Base-by-base conservation (phyloP, 2,888 invertebrate species). In the Lamellibrachia columna region DNA sequence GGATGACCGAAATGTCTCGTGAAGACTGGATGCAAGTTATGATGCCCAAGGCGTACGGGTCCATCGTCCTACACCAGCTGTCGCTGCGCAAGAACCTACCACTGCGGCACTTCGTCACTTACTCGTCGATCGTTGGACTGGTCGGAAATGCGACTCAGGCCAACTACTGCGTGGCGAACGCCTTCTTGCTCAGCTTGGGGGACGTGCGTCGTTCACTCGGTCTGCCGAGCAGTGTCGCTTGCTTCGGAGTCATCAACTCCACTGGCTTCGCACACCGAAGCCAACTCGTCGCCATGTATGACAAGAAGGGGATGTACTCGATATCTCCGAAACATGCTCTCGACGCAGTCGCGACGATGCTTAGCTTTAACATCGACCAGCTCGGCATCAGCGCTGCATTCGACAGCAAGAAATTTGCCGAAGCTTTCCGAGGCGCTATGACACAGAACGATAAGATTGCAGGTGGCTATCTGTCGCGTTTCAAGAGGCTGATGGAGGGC, bases 111-210 rank as follows among this genome's bases (percentile, higher is more conserved):
- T 91, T 91, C 91, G 91, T 91, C 52, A 91, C 53, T 0, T 53
- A 91, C 53, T 91, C 91, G 22, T 91, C 91, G 2, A 91, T 91
- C 53, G 52, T 53, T 11, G 52, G 52, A 11, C 28, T 91, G 40
- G 53, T 91, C 52, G 91, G 91, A 4, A 91, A 91, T n/a, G 52
- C 91, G 52, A 53, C 52, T 3, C 91, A 91, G 22, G 28, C 22
- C 52, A 91, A 91, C 53, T 91, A 91, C 91, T 52, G 52, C 52
- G 91, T 53, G 53, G 28, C 91, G 15, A 91, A 91, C 91, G 91
- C 91, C 9, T 91, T 91, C 53, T 15, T 91, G 91, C 52, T 52
- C 91, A 22, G 52, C 52, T 22, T 91, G 11, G 91, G 52, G 15
- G 11, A 91, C 22, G 15, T 52, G 52, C 91, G 91, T 28, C 91